Base-by-base conservation (phyloP, 2,113 vertebrate species). In the Centropus bengalensis region DNA sequence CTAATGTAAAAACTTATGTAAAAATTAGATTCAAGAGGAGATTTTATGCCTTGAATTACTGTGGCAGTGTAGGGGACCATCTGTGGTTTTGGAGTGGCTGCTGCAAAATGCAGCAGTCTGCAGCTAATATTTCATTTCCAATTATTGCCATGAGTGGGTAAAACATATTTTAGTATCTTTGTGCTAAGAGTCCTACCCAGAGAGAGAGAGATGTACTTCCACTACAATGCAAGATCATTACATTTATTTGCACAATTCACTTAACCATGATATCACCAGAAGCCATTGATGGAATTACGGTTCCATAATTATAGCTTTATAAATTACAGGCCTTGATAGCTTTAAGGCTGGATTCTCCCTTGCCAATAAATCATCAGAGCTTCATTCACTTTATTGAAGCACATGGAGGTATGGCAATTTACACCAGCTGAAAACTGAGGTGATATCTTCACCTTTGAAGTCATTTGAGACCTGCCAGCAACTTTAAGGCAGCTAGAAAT, bases 221-320 rank as follows among this genome's bases (percentile, higher is more conserved):
- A 86, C 24, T 78, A 64, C 49, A 71, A 54, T 91, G 69, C 38
- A 81, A 93, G 87, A 88, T 26, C 60, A 90, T 93, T 95, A 93
- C 56, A 73, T 93, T 83, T 88, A 90, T 96, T 96, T 94, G 86
- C 51, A 90, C 86, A 96, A 96, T 95, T 94, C 88, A 96, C 94
- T 97, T 97, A 88, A 84, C 89, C 86, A 32, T 86, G 85, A 84
- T 96, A 94, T 88, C 0, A 15, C 86, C 73, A 96, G 90, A 92
- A 95, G 83, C n/a, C 85, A 90, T 94, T 93, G 94, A 94, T 90
- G 82, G 94, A 96, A 95, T 96, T 96, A 96, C 63, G 66, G 79
- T 91, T 92, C 73, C 71, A 81, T 93, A 96, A 94, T 96, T 97
- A 96, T 78, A 83, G 64, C 85, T 91, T 91, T 95, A 86, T 96